phyloP scores from a whole-genome alignment of 2,113 vertebrate species.

The Pelecanus crispus region DNA sequence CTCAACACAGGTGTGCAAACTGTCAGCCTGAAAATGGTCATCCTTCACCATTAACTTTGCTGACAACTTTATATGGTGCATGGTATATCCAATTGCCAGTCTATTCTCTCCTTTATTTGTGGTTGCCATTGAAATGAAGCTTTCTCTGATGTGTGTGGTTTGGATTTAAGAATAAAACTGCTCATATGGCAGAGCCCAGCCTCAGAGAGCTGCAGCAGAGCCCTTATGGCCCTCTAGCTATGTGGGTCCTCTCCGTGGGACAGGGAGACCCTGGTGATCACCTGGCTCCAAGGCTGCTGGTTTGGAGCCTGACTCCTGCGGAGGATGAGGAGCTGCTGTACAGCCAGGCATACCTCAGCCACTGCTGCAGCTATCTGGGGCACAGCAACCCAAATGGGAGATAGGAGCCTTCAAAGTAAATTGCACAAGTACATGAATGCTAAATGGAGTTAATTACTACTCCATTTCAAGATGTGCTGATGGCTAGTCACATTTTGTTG shows the following conservation, averaged over 20 bases:
- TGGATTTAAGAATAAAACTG: not conserved
- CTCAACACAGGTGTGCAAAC: slow-evolving; percentile 9
- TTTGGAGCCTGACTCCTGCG: not conserved
- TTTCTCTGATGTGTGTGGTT: not conserved
- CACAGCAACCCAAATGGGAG: not conserved
- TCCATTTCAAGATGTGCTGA: not conserved
- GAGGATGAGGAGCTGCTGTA: not conserved
- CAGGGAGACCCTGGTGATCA: not conserved
- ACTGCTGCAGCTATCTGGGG: not conserved
- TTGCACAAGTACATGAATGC: not conserved
- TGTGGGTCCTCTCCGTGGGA: accelerated
- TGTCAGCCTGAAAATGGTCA: slow-evolving; percentile 28
- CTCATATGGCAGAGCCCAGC: not conserved
- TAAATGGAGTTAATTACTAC: not conserved
- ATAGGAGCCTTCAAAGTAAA: not conserved
- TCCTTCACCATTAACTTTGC: not conserved
- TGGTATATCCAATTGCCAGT: not conserved
- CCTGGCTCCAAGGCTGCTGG: not conserved
- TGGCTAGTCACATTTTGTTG: not conserved
- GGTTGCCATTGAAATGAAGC: not conserved
- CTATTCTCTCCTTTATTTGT: not conserved
- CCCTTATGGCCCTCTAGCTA: not conserved
- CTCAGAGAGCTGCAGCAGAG: not conserved
- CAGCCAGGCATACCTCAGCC: not conserved
- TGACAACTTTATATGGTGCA: not conserved